Conservation (phyloP, 2,888 invertebrate genomes). For the Antitype chi region DNA sequence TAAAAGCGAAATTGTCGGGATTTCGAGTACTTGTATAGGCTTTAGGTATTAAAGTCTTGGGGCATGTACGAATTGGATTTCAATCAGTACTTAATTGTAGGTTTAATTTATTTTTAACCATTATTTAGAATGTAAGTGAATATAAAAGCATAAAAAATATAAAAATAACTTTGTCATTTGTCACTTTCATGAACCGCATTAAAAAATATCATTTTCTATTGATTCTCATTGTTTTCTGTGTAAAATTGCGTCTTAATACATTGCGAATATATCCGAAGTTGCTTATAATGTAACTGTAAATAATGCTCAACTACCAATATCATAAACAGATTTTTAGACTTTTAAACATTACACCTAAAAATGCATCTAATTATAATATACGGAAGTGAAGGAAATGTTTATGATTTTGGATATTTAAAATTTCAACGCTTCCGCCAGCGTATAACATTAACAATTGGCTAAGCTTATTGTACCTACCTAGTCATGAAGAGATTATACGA, state of each 20-base stretch:
- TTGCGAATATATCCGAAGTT: conserved; percentile 77
- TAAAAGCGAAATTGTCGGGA: conserved; percentile 69
- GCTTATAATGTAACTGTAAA: conserved; percentile 80
- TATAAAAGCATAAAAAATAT: conserved; percentile 70
- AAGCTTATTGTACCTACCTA: conserved; percentile 83
- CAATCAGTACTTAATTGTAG: conserved; percentile 81
- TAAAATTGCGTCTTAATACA: conserved; percentile 81
- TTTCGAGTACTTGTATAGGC: conserved; percentile 88
- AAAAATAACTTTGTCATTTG: conserved; percentile 72
- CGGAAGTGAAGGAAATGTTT: conserved; percentile 59
- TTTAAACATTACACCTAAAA: not conserved
- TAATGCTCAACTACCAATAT: conserved; percentile 75
- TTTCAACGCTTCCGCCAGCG: conserved; percentile 71
- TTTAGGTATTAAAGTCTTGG: conserved; percentile 89
- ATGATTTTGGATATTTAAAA: conserved; percentile 65
- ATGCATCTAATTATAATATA: not conserved
- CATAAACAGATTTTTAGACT: conserved; percentile 58
- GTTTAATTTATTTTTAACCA: conserved; percentile 85
- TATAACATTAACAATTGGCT: conserved; percentile 77
- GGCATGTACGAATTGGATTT: conserved; percentile 84
- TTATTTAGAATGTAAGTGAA: conserved; percentile 83
- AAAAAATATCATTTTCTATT: conserved; percentile 65
- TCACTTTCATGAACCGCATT: conserved; percentile 65
- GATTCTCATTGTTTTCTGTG: conserved; percentile 69
- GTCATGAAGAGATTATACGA: conserved; percentile 86